Conservation (phyloP, 2,113 vertebrate species). For the Sclerurus mexicanus region DNA sequence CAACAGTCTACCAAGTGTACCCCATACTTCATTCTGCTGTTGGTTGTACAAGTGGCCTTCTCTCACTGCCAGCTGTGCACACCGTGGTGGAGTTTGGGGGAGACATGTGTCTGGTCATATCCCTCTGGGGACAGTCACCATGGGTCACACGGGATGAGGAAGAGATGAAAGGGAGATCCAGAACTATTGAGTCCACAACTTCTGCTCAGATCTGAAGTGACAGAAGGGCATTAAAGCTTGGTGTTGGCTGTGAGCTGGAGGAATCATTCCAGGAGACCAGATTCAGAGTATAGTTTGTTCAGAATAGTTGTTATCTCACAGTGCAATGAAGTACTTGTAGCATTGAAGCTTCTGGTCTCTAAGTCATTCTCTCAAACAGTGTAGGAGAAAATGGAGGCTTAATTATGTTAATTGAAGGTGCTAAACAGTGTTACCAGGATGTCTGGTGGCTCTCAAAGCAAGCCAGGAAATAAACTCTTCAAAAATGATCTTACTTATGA, state of each 20-base stretch:
- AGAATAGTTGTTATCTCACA: not conserved
- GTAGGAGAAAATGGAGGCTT: not conserved
- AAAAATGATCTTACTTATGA: not conserved
- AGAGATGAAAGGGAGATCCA: not conserved
- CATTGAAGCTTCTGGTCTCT: not conserved
- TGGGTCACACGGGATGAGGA: not conserved
- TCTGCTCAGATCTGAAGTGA: not conserved
- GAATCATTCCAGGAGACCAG: not conserved
- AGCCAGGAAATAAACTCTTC: not conserved
- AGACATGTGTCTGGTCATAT: not conserved
- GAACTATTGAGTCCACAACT: not conserved
- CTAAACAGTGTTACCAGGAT: fast-evolving
- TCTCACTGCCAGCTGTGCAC: not conserved
- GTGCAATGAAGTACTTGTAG: not conserved
- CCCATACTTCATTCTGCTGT: not conserved
- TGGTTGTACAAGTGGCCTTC: not conserved
- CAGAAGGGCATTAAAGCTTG: not conserved
- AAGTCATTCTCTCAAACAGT: not conserved
- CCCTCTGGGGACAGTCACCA: not conserved
- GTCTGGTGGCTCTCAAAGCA: not conserved
- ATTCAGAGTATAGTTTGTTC: not conserved
- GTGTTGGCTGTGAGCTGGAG: not conserved
- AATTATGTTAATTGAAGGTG: not conserved
- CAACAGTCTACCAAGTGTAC: not conserved
- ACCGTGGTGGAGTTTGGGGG: not conserved